Base-by-base conservation (phyloP, 2,888 invertebrate species). In the Chrysolina haemoptera region DNA sequence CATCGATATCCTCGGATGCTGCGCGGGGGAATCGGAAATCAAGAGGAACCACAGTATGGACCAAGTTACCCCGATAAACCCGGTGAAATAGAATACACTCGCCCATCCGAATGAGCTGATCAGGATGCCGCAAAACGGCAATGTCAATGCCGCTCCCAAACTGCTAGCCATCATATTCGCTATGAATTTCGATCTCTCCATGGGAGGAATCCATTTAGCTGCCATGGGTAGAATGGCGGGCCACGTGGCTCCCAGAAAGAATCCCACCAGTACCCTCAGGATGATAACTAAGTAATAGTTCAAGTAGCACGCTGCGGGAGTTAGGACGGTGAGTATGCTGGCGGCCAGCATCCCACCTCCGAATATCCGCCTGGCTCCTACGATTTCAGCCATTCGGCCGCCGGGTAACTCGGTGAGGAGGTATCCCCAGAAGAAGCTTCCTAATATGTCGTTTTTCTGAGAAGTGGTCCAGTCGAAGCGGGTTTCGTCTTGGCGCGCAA, bases 181-280 rank as follows among this genome's bases (percentile, higher is more conserved):
- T 87, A 97, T 95, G 87, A 98, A 95, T 87, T 96, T 96, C 59
- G 96, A 96, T 79, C 98, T 92, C 86, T 98, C 98, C 90, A 94
- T 92, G 12, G 97, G 97, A 9, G 98, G 98, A 74, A 98, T 95
- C 98, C 98, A 98, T 78, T 94, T 93, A 9, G 97, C 95, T 50
- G 96, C 96, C 91, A 98, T 93, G 5, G 96, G 95, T 74, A 96
- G 95, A 84, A 98, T 96, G 8, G 97, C 95, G 0, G 98, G 98
- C 94, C 97, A 98, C 10, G 96, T 95, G 14, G 95, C 96, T 66
- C 96, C 95, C 90, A 91, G 81, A 77, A 87, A 88, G 83, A 87
- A 87, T 11, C 87, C 88, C 62, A 87, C 74, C 6, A 95, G 80
- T 6, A 95, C 92, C 74, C 98, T 90, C 10, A 94, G 89, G 12